A percentile compares a stretch with the other conserved stretches of the same genome.
Conservation (phyloP, 2,797 vertebrate species). For the Discoglossus pictus region DNA sequence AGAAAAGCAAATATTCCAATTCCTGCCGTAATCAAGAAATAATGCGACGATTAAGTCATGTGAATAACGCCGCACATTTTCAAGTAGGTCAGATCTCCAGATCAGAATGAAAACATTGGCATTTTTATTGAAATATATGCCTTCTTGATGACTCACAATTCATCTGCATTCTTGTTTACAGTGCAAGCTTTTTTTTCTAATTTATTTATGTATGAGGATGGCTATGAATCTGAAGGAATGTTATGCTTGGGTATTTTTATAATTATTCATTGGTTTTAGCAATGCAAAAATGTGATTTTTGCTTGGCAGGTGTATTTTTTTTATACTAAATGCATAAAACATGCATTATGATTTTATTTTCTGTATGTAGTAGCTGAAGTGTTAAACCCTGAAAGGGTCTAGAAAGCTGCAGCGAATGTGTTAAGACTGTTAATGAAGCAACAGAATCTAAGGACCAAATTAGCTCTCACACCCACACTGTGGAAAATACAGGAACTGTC, state of each 20-base stretch:
- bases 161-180: slow-evolving; percentile 35
- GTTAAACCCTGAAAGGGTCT: slow-evolving; percentile 75
- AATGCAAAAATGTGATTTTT: slow-evolving; percentile 36
- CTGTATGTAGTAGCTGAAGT: slow-evolving; percentile 59
- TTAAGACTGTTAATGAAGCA: slow-evolving; percentile 82
- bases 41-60: slow-evolving; percentile 8
- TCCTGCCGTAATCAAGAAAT: slow-evolving; percentile 1
- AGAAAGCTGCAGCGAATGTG: slow-evolving; percentile 74
- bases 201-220: slow-evolving; percentile 31
- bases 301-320: slow-evolving; percentile 44
- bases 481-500: slow-evolving; percentile 71
- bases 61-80: slow-evolving; percentile 3
- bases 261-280: slow-evolving; percentile 42
- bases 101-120: slow-evolving; percentile 22
- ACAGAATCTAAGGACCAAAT: slow-evolving; percentile 75
- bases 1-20: not conserved
- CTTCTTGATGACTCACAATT: slow-evolving; percentile 21
- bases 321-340: slow-evolving; percentile 39
- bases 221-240: slow-evolving; percentile 20
- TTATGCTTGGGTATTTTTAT: slow-evolving; percentile 14
- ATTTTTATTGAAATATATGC: slow-evolving; percentile 30
- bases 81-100: slow-evolving; percentile 26
- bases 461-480: slow-evolving; percentile 74
- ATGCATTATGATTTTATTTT: not conserved
- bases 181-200: slow-evolving; percentile 20